phyloP scores from a whole-genome alignment of 2,888 invertebrate species.

The Drosophila mimica region DNA sequence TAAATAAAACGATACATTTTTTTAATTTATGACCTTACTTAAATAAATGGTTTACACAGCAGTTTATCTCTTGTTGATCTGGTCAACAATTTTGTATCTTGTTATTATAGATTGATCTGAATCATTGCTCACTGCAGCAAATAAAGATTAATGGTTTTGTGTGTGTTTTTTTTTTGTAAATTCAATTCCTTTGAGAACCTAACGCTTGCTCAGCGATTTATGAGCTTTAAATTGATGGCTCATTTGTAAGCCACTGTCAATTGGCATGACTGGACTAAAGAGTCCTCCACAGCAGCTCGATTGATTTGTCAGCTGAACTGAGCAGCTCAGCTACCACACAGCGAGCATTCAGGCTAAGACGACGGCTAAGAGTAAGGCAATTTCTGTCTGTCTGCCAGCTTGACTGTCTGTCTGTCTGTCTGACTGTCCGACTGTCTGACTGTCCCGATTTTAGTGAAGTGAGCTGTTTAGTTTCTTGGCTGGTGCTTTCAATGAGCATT shows the following conservation, averaged over 20 bases:
- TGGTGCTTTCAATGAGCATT: constrained; percentile 65
- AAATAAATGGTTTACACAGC: not conserved
- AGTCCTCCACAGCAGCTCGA: constrained; percentile 33
- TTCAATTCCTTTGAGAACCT: constrained; percentile 6
- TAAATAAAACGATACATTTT: not conserved
- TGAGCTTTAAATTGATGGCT: constrained; percentile 63
- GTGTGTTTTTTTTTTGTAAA: constrained; percentile 10
- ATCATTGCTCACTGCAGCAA: constrained; percentile 9
- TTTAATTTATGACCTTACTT: not conserved
- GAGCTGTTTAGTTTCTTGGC: constrained; percentile 60
- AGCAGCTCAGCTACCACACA: constrained; percentile 45
- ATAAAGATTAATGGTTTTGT: constrained; percentile 52
- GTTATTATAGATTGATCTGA: constrained; percentile 19
- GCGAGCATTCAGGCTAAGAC: constrained; percentile 26
- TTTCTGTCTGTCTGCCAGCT: constrained; percentile 22
- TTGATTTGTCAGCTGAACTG: constrained; percentile 68
- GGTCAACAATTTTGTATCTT: not conserved
- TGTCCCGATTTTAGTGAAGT: constrained; percentile 52
- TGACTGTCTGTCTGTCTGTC: no score
- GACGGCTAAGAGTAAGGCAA: constrained; percentile 22
- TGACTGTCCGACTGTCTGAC: constrained; percentile 4
- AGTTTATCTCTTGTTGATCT: constrained; percentile 6
- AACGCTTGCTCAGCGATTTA: constrained; percentile 52
- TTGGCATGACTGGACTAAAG: constrained; percentile 48
- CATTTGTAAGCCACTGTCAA: constrained; percentile 60